Conservation (phyloP, 2,888 invertebrate species). For the Eupsilia transversa region DNA sequence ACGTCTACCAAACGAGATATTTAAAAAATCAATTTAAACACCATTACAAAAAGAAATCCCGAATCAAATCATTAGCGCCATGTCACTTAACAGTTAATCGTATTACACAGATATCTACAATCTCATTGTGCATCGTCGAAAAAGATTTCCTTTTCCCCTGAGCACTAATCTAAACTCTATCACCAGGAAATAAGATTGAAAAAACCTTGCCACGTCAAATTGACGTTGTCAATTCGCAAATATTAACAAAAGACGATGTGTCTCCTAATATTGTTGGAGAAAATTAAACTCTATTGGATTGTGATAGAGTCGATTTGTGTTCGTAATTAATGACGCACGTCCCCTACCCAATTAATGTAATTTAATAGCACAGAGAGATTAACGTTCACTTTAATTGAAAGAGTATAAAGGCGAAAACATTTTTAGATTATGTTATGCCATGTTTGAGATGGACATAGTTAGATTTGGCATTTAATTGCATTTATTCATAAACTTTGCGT, state of each 20-base stretch:
- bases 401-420: slow-evolving; percentile 76
- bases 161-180: slow-evolving; percentile 66
- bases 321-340: slow-evolving; percentile 68
- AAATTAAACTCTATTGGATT: slow-evolving; percentile 72
- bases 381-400: slow-evolving; percentile 87
- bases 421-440: slow-evolving; percentile 55
- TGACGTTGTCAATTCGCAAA: slow-evolving; percentile 82
- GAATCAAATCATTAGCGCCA: slow-evolving; percentile 86
- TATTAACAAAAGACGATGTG: slow-evolving; percentile 82
- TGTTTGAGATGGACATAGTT: background rate
- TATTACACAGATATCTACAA: slow-evolving; percentile 85
- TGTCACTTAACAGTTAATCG: slow-evolving; percentile 89
- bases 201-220: slow-evolving; percentile 62
- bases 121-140: slow-evolving; percentile 84
- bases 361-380: slow-evolving; percentile 89
- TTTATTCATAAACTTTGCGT: no score
- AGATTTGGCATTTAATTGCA: background rate
- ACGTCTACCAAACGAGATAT: background rate
- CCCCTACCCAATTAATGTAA: slow-evolving; percentile 89
- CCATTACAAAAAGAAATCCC: slow-evolving; percentile 73
- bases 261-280: slow-evolving; percentile 56
- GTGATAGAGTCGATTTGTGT: slow-evolving; percentile 63
- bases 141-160: slow-evolving; percentile 67
- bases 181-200: slow-evolving; percentile 64
- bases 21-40: slow-evolving; percentile 53